Base-by-base conservation (phyloP, 2,797 vertebrate genomes). In the Glossophaga mutica region DNA sequence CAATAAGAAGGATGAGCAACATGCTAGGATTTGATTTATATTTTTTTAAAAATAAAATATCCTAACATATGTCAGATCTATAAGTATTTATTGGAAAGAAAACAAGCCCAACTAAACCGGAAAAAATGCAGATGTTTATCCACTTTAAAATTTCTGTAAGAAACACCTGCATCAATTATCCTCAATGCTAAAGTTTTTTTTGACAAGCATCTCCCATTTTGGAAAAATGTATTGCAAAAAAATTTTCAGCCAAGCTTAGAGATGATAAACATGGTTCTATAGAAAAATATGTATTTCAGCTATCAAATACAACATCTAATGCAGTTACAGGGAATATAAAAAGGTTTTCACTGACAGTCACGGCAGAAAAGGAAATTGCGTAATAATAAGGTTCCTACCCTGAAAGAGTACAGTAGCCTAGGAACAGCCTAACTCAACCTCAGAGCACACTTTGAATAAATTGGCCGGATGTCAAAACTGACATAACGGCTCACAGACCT, bases 161-260 rank as follows among this genome's bases (percentile, higher is more conserved):
- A 59, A 97, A 91, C 91, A 94, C 2, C 1, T 48, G 78, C 1
- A 6, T 21, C 6, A 95, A 32, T 50, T 90, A 77, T 6, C 29
- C 22, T 84, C n/a, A 90, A 57, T 65, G 12, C 26, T 84, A 89
- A 88, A 73, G 37, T 73, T 97, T 97, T 97, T 39, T 98, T 94
- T 71, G 37, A 97, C 86, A 96, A 96, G 78, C 3, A 6, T 97
- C 14, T 32, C 34, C 16, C 26, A 96, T 82, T 83, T 73, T 96
- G 78, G 59, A 98, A 84, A 96, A 97, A 82, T 88, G 79, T 97
- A 97, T 93, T 94, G 91, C 42, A 87, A 91, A 97, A 94, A 97
- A 85, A 93, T 94, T 98, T 87, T 92, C 77, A 97, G 89, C 85
- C 71, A 96, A 52, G 73, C 48, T 97, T 92, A 87, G 29, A 48